phyloP scores from a whole-genome alignment of 2,113 vertebrate genomes.

The Crotalus viridis region DNA sequence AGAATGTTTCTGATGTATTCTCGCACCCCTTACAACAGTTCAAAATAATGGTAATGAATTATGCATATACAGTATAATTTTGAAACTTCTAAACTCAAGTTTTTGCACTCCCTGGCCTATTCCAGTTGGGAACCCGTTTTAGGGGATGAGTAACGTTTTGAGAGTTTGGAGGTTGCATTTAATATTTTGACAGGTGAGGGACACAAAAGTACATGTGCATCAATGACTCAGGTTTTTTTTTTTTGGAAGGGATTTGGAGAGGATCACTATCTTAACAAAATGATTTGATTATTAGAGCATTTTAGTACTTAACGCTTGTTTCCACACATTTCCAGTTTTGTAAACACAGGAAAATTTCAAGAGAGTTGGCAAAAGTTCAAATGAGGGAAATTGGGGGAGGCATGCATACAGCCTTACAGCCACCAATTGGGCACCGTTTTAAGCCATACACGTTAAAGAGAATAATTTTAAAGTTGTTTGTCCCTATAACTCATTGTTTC shows the following conservation, averaged over 20 bases:
- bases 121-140: background rate
- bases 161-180: background rate
- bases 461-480: background rate
- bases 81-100: too few species aligned
- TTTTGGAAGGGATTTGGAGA: background rate
- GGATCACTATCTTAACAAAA: background rate
- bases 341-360: background rate
- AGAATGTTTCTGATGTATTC: too few species aligned
- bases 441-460: background rate
- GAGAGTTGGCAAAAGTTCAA: background rate
- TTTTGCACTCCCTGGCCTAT: too few species aligned
- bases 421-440: background rate
- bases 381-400: background rate
- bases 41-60: too few species aligned
- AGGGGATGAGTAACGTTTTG: background rate
- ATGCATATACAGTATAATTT: too few species aligned
- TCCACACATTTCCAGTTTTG: background rate
- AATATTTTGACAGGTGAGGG: background rate
- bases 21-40: too few species aligned
- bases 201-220: background rate
- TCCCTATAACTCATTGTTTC: background rate
- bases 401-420: background rate
- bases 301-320: background rate
- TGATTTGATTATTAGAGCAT: background rate
- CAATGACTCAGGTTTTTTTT: background rate